Evolutionary conservation across 2,888 invertebrate species (phyloP), one percentile per base, ranked within the genome.

Genomic region (Drosophila parthenogenetica): DNA sequence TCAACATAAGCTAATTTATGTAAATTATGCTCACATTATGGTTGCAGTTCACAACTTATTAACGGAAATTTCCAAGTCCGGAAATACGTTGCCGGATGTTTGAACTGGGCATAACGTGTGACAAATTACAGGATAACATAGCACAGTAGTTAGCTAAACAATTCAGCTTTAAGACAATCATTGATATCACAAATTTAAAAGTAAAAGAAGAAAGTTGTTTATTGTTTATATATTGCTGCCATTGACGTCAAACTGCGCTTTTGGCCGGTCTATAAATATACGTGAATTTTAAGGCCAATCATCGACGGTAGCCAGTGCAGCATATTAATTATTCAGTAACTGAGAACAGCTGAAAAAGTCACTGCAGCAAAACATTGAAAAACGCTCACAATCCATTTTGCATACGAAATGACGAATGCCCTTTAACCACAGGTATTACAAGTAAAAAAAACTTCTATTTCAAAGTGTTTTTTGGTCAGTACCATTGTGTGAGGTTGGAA

Each of bases 71-170:
- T 64, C 39, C 22, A 58, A 42, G 37, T 8, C 25, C 68, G 76
- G 69, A 65, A 61, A 71, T 61, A 35, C 43, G 51, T 40, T 62
- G 64, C 63, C 82, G 86, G 79, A 77, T 62, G 43, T 25, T 19
- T 46, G 39, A 45, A 22, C 25, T 43, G 17, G 40, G 35, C 35
- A 13, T 2, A 55, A 4, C 16, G 42, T 22, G 59, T 58, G 60
- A 59, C 65, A 71, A 71, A 77, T 65, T 60, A 50, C 77, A 73
- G 73, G 77, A 77, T 61, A 40, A 42, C 46, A 29, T 29, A 22
- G 40, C 13, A 45, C 37, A 45, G 40, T 40, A 39, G 53, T 3
- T 55, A 39, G 19, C 10, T 7, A 11, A 11, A 8, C 14, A 46
- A 19, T 5, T 55, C 13, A 14, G 8, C 49, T 43, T 49, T 25